Conservation (phyloP, 2,888 invertebrate genomes). For the Acanthoscelides obtectus region DNA sequence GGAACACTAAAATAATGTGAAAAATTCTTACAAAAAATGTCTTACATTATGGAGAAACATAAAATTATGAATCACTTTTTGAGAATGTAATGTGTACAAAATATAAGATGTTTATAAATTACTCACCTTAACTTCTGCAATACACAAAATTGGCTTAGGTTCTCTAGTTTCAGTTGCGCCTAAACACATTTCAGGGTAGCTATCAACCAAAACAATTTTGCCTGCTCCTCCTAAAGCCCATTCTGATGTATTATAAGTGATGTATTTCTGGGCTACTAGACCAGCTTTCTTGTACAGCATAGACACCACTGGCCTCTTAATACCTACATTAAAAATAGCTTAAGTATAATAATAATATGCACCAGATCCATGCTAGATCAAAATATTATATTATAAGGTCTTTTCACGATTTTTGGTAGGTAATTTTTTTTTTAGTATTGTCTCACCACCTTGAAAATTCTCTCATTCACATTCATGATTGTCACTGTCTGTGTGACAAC, state of each 20-base stretch:
- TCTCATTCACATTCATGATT: too few relatives aligned
- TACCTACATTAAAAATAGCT: background rate
- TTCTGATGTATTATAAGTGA: conserved; percentile 48
- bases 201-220: conserved; percentile 59
- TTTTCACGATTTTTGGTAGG: background rate
- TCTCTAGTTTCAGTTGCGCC: conserved; percentile 50
- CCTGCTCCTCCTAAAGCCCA: conserved; percentile 57
- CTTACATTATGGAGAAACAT: too few relatives aligned
- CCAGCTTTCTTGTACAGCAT: conserved; percentile 57
- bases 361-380: too few relatives aligned
- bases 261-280: conserved; percentile 48
- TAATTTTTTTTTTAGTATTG: too few relatives aligned
- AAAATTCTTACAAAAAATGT: too few relatives aligned
- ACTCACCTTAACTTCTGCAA: conserved; percentile 59
- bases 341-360: too few relatives aligned
- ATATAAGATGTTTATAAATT: too few relatives aligned
- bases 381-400: background rate
- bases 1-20: too few relatives aligned
- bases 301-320: conserved; percentile 49
- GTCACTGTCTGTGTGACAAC: too few relatives aligned
- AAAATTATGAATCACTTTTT: too few relatives aligned
- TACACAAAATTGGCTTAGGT: conserved; percentile 58
- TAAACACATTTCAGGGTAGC: conserved; percentile 57
- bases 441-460: too few relatives aligned
- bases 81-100: too few relatives aligned